phyloP scores from a whole-genome alignment of 2,797 vertebrate genomes.

The Karalla daura region DNA sequence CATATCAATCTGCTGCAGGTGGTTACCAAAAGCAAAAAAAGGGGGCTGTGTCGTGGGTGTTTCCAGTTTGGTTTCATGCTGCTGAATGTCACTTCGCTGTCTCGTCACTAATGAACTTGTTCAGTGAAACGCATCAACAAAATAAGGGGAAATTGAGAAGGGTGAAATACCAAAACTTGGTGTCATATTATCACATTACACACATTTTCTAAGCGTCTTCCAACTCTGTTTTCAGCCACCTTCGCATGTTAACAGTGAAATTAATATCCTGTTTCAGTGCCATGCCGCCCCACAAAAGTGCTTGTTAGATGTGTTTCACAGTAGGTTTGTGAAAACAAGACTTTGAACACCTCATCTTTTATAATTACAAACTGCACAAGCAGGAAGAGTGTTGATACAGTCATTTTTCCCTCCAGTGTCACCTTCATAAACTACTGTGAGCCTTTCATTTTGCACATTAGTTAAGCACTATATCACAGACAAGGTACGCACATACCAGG shows the following conservation, averaged over 20 bases:
- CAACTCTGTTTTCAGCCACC: neutral
- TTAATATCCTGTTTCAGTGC: neutral
- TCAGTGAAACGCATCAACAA: too few species aligned
- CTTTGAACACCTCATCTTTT: neutral
- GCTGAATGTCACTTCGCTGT: too few species aligned
- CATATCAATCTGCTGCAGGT: too few species aligned
- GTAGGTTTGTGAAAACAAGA: constrained; percentile 2
- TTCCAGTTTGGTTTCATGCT: too few species aligned
- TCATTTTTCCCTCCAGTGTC: constrained; percentile 4
- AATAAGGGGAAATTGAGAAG: too few species aligned
- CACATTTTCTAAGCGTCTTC: neutral
- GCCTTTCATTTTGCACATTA: constrained; percentile 26
- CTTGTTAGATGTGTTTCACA: constrained; percentile 2
- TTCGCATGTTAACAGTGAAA: neutral
- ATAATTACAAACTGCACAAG: neutral
- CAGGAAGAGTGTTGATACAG: constrained; percentile 14
- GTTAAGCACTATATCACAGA: neutral
- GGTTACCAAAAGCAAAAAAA: too few species aligned
- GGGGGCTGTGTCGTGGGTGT: too few species aligned
- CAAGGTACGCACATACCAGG: neutral
- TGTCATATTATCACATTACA: neutral
- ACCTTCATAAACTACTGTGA: constrained; percentile 14
- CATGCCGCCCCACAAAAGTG: neutral
- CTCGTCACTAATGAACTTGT: too few species aligned
- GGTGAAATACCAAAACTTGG: too few species aligned